These are phyloP conservation scores for Mirounga angustirostris DNA, from an alignment of 2,113 vertebrate genomes.

Conservation along the genomic window DNA sequence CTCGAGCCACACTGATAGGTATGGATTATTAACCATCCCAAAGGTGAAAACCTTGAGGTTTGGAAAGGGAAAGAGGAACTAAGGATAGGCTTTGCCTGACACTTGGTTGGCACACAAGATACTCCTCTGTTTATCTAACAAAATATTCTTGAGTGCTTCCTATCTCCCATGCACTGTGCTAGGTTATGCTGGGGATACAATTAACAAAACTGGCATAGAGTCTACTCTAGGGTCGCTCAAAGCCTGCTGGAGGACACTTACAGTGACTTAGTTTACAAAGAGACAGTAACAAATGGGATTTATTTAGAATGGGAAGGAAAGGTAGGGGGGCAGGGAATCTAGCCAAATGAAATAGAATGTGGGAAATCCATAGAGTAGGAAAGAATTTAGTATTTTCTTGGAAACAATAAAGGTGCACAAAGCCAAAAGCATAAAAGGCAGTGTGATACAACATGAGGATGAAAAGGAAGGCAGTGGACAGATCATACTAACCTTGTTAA, in stretches of 20 bases:
- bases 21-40: neutral
- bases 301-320: neutral
- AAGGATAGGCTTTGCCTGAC: neutral
- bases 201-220: neutral
- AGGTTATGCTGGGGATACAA: neutral
- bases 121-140: neutral
- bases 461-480: neutral
- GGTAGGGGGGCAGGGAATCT: neutral
- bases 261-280: neutral
- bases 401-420: neutral
- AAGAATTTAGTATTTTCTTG: neutral
- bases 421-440: neutral
- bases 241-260: neutral
- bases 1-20: neutral
- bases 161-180: rapidly evolving
- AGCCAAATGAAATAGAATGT: neutral
- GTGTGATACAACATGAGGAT: neutral
- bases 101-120: neutral
- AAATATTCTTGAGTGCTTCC: neutral
- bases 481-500: neutral
- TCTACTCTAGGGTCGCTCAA: neutral
- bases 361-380: neutral
- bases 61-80: neutral
- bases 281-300: neutral
- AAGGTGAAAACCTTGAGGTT: constrained; percentile 30